These are phyloP conservation scores for Neotoma lepida DNA, from an alignment of 2,113 vertebrate species.

Conservation along the genomic window DNA sequence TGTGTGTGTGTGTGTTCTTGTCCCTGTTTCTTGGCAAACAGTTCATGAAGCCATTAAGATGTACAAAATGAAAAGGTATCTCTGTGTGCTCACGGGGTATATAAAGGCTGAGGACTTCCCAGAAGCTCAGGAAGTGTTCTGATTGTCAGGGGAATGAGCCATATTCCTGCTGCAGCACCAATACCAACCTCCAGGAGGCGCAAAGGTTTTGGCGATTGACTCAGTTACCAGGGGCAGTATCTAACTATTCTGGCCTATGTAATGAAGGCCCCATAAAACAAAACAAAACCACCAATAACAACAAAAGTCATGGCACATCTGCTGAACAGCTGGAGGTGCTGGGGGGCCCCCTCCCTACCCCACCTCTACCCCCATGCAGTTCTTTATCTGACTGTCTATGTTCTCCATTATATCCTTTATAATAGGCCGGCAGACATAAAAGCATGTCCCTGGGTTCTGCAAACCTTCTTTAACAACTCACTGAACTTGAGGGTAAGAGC, in stretches of 20 bases:
- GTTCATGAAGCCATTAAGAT: background rate
- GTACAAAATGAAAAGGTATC: background rate
- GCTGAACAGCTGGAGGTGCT: background rate
- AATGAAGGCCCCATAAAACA: too few relatives aligned
- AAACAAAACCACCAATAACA: background rate
- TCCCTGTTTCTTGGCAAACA: background rate
- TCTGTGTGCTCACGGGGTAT: background rate
- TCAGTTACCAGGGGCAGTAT: too few relatives aligned
- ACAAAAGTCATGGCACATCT: background rate
- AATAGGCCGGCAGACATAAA: background rate
- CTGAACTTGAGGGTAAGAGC: background rate
- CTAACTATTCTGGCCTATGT: fast-evolving
- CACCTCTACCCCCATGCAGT: background rate
- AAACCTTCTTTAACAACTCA: background rate
- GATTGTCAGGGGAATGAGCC: background rate
- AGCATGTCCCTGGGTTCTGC: background rate
- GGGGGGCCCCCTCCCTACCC: background rate
- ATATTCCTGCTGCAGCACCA: background rate
- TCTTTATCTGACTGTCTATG: background rate
- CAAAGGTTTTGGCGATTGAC: background rate
- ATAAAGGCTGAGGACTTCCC: background rate
- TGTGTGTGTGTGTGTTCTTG: background rate
- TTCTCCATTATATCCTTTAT: background rate
- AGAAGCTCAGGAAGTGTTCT: background rate
- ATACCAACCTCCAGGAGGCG: background rate